Conservation (phyloP, 1,140 invertebrate species). For the Centruroides sculpturatus region DNA sequence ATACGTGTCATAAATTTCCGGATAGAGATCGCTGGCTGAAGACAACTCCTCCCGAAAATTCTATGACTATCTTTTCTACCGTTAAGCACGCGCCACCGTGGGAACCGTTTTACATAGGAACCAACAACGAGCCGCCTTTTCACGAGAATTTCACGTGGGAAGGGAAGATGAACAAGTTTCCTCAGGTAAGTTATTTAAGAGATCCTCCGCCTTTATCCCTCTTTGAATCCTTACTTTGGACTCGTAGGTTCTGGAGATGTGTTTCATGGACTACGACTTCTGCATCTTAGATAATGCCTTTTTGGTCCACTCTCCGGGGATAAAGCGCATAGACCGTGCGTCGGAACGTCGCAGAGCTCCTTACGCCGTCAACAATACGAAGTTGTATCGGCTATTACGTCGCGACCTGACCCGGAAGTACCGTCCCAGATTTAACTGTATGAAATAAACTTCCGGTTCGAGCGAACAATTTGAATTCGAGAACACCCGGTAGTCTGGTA, state of each 20-base stretch:
- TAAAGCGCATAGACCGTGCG: constrained; percentile 35
- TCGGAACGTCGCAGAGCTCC: constrained; percentile 30
- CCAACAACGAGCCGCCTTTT: constrained; percentile 58
- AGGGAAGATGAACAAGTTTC: constrained; percentile 73
- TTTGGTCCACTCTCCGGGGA: constrained; percentile 55
- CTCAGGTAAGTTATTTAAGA: constrained; percentile 44
- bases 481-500: too few species aligned
- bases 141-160: constrained; percentile 66
- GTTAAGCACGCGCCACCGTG: constrained; percentile 46
- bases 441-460: too few species aligned
- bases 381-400: constrained; percentile 44
- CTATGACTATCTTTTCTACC: constrained; percentile 63
- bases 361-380: constrained; percentile 42
- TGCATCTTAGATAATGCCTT: constrained; percentile 59
- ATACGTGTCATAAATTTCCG: constrained; percentile 74
- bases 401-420: constrained; percentile 25
- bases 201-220: background rate
- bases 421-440: background rate
- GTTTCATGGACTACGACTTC: constrained; percentile 53
- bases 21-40: constrained; percentile 31
- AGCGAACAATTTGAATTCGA: too few species aligned
- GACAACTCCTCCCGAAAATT: constrained; percentile 31
- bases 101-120: constrained; percentile 71
- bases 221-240: background rate
- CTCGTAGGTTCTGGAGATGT: constrained; percentile 59